Evolutionary conservation across 2,888 invertebrate species (phyloP), one percentile per base, ranked within the genome.

Genomic region (Amitus sp.): DNA sequence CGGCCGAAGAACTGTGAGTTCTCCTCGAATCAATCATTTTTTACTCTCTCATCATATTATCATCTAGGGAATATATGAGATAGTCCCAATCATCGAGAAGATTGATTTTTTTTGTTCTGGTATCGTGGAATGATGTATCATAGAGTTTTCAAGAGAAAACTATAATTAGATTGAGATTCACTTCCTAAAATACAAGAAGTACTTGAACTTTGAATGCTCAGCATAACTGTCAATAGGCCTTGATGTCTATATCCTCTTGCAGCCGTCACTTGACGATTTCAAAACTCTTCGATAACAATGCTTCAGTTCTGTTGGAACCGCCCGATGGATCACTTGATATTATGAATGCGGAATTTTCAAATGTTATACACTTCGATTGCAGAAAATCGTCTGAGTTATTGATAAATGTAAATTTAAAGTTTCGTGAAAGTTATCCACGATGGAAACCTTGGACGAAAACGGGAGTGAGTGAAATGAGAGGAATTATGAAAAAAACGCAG

Each of bases 1-100:
- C 88, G 96, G 73, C 90, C 95, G 20, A 95, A 96, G 84, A 95
- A 95, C 82, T 85, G 89, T 89, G 83, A 87, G 87, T 84, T 53
- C 34, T 37, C 47, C 2, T 13, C 12, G 12, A 39, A n/a, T n/a
- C n/a, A n/a, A n/a, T n/a, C n/a, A n/a, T n/a, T n/a, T n/a, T n/a
- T n/a, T n/a, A n/a, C n/a, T n/a, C n/a, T n/a, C n/a, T n/a, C n/a
- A n/a, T n/a, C n/a, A n/a, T n/a, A n/a, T n/a, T n/a, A n/a, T n/a
- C n/a, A n/a, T n/a, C n/a, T n/a, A n/a, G n/a, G n/a, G n/a, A n/a
- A n/a, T n/a, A n/a, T n/a, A n/a, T n/a, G n/a, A n/a, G n/a, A n/a
- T n/a, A n/a, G n/a, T n/a, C n/a, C n/a, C n/a, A n/a, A n/a, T n/a
- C n/a, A n/a, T n/a, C n/a, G n/a, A n/a, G n/a, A n/a, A n/a, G n/a